Base-by-base conservation (phyloP, 2,797 vertebrate genomes). In the Molossus alvarezi region DNA sequence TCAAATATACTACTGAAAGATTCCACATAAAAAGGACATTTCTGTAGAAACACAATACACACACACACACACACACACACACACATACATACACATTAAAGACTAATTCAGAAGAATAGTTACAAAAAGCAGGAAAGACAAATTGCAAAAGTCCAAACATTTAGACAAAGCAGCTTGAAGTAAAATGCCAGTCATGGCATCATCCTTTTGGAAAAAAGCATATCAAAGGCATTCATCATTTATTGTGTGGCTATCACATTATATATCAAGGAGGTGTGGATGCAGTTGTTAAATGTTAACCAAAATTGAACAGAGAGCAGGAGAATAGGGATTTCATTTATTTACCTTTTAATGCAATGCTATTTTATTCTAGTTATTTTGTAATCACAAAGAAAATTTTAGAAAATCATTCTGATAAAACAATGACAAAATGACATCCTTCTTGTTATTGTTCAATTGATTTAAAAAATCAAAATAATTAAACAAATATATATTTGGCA, bases 381-480 rank as follows among this genome's bases (percentile, higher is more conserved):
- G 23, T 58, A 77, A 95, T 81, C 27, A 29, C 13, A 33, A 93
- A 84, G 11, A 91, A 81, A 45, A 90, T 37, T 80, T 71, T 77
- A 62, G 41, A 96, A 90, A 88, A 81, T 12, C 72, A 13, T 73
- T 90, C 41, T 82, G 58, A 82, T 79, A 83, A 79, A 87, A 85
- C 14, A 84, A 51, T 73, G 23, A 84, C 14, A 86, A 94, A 91
- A 95, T 58, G 37, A 67, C 9, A 83, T n/a, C 18, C 15, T 67
- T 90, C 6, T 76, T 92, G 23, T 82, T 57, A 95, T 88, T 57
- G 86, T 82, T 82, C 20, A 18, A 77, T 6, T 77, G 23, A 86
- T 67, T 93, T 37, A 90, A 92, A 90, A 88, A 91, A 83, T 33
- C 6, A 79, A 73, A 97, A 89, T 48, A 75, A 84, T 29, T 88